Conservation (phyloP, 1,140 invertebrate genomes). For the Coelopa frigida region DNA sequence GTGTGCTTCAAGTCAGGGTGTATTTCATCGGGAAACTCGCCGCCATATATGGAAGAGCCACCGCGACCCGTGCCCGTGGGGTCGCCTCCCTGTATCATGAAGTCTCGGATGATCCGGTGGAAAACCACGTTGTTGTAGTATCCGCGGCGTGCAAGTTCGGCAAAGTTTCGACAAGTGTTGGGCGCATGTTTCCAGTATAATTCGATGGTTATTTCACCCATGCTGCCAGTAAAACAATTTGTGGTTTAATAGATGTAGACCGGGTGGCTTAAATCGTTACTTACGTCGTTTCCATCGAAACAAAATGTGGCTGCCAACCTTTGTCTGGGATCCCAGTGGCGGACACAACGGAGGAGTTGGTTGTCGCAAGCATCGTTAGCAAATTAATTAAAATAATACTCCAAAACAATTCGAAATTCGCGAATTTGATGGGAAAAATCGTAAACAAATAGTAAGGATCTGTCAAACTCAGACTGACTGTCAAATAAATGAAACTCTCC, state of each 20-base stretch:
- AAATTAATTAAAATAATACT: neutral
- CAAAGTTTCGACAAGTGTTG: constrained; percentile 93
- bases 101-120: constrained; percentile 91
- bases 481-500: no score
- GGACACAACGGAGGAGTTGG: constrained; percentile 15
- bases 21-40: constrained; percentile 93
- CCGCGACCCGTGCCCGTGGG: constrained; percentile 91
- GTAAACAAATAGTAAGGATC: no score
- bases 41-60: constrained; percentile 93
- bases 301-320: constrained; percentile 79
- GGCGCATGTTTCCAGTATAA: constrained; percentile 98
- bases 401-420: constrained; percentile 10
- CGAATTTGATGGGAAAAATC: no score
- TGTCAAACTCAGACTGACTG: no score
- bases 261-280: constrained; percentile 33
- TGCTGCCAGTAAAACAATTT: constrained; percentile 57
- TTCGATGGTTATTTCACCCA: constrained; percentile 88
- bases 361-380: constrained; percentile 14
- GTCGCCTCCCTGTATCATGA: constrained; percentile 97
- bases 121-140: constrained; percentile 97
- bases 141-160: constrained; percentile 81
- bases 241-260: neutral
- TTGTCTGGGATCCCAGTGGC: constrained; percentile 66
- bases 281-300: constrained; percentile 72
- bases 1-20: constrained; percentile 90